A percentile compares a stretch with the other conserved stretches of the same genome.
These are phyloP conservation scores for Bos javanicus DNA, from an alignment of 2,113 vertebrate species.

Conservation along the genomic window DNA sequence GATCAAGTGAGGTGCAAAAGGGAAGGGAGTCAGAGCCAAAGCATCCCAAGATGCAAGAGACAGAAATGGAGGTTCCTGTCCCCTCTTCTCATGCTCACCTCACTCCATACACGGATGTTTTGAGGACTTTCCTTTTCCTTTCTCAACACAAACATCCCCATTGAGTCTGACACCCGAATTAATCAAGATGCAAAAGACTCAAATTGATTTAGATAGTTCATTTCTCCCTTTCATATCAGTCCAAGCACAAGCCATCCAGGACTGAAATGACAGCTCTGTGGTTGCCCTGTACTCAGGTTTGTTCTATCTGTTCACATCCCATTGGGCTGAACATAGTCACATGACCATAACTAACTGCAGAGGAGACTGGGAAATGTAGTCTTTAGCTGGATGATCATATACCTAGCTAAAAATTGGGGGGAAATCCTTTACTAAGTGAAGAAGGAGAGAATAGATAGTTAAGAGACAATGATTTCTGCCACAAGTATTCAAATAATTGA, in stretches of 20 bases:
- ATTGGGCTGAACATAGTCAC: not conserved
- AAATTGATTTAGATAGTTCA: not conserved
- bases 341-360: not conserved
- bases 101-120: not conserved
- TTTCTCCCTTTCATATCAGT: not conserved
- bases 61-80: not conserved
- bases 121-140: not conserved
- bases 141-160: not conserved
- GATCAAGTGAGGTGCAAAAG: not conserved
- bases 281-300: not conserved
- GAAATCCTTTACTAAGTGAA: not conserved
- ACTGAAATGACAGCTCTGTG: not conserved
- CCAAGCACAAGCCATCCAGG: not conserved
- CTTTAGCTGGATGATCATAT: not conserved
- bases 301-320: not conserved
- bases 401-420: not conserved
- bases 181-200: not conserved
- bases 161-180: not conserved
- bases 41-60: not conserved
- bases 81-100: not conserved
- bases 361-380: conserved; percentile 53
- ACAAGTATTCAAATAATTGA: not conserved
- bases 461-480: not conserved
- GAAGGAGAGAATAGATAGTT: not conserved
- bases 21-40: not conserved